Conservation (phyloP, 2,113 vertebrate genomes). For the Centropus bengalensis region DNA sequence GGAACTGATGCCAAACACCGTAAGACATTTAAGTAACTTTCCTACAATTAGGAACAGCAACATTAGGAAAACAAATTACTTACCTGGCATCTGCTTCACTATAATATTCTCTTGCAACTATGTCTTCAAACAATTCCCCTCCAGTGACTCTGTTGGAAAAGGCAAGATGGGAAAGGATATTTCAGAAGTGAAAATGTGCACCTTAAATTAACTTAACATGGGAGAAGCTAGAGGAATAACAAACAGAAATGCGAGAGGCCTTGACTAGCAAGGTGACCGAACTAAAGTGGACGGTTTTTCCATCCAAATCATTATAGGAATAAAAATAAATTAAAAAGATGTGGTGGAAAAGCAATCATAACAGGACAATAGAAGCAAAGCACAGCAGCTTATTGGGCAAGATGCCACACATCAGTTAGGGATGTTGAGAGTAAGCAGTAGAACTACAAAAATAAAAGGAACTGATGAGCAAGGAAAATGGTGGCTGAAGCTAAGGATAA, state of each 20-base stretch:
- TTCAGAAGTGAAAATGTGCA: background rate
- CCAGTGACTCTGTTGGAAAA: constrained; percentile 85
- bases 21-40: background rate
- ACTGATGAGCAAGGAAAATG: background rate
- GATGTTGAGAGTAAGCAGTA: background rate
- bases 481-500: background rate
- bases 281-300: background rate
- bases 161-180: background rate
- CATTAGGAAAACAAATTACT: constrained; percentile 52
- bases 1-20: constrained; percentile 64
- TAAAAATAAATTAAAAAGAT: background rate
- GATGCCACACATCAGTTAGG: background rate
- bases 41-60: background rate
- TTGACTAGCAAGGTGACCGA: background rate
- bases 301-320: background rate
- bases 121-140: constrained; percentile 92
- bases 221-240: background rate
- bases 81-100: constrained; percentile 95
- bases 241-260: background rate
- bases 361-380: background rate
- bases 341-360: background rate
- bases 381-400: background rate
- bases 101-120: constrained; percentile 93
- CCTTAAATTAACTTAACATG: background rate
- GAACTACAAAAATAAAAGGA: background rate